These are phyloP conservation scores for Madoqua kirkii DNA, from an alignment of 2,113 vertebrate genomes.

Conservation along the genomic window DNA sequence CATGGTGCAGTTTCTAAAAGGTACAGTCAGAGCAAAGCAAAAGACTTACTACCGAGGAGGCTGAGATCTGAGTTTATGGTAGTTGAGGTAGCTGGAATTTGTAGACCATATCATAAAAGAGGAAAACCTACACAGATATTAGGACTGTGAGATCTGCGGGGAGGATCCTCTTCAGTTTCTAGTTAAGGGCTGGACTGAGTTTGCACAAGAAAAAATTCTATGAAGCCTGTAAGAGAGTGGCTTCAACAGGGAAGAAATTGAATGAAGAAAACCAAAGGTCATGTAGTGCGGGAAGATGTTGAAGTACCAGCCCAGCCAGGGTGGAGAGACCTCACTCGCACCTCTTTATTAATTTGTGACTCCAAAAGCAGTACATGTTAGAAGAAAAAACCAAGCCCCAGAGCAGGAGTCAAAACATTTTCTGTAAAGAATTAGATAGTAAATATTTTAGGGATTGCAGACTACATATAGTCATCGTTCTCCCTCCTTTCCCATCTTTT, in stretches of 20 bases:
- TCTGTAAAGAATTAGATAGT: neutral
- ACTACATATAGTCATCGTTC: neutral
- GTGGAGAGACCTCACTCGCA: neutral
- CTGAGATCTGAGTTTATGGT: neutral
- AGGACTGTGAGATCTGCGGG: neutral
- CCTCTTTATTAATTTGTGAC: neutral
- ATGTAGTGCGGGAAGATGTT: rapidly evolving
- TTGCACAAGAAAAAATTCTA: neutral
- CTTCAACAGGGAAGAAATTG: neutral
- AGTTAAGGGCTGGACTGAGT: neutral
- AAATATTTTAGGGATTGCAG: neutral
- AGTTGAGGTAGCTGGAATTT: neutral
- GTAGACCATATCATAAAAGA: neutral
- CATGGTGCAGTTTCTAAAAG: neutral
- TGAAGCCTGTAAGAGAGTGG: neutral
- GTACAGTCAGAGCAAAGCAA: neutral
- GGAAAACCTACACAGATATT: neutral
- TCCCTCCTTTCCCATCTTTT: neutral
- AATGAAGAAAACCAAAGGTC: neutral
- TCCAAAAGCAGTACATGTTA: neutral
- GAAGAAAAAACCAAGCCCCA: neutral
- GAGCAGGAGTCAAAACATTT: neutral
- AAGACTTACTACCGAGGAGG: neutral
- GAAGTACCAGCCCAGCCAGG: neutral
- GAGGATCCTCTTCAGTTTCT: neutral